phyloP scores from a whole-genome alignment of 2,797 vertebrate species.

The Acanthurus leucopareius region DNA sequence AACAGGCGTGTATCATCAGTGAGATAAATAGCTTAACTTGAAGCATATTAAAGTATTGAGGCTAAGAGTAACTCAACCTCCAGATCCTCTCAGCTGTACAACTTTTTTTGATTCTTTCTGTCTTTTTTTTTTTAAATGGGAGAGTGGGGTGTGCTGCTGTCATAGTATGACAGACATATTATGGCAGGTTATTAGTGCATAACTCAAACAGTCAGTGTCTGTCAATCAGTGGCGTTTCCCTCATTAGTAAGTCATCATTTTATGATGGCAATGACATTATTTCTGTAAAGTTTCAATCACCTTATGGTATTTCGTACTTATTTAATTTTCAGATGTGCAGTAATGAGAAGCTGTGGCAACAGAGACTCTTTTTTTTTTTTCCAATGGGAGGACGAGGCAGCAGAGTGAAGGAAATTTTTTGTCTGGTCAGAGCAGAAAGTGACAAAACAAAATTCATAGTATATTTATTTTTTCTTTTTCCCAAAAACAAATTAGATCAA shows the following conservation, averaged over 20 bases:
- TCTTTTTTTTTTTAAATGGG: too few relatives aligned
- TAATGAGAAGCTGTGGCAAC: too few relatives aligned
- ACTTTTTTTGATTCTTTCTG: background rate
- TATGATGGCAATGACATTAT: conserved; percentile 2
- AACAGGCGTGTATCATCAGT: conserved; percentile 2
- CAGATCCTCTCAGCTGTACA: conserved; percentile 10
- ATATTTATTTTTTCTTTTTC: too few relatives aligned
- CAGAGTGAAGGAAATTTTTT: too few relatives aligned
- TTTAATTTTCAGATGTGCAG: too few relatives aligned
- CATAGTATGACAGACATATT: conserved; percentile 26
- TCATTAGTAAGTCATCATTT: conserved; percentile 30
- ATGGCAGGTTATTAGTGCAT: conserved; percentile 29
- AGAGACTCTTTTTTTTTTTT: background rate
- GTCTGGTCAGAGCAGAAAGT: too few relatives aligned
- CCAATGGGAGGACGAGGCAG: too few relatives aligned
- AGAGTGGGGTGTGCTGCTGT: background rate
- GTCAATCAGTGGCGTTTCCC: conserved; percentile 39
- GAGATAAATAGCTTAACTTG: background rate
- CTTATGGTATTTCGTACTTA: background rate
- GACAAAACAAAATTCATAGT: too few relatives aligned
- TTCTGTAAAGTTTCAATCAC: conserved; percentile 24
- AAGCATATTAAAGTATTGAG: conserved; percentile 1
- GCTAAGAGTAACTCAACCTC: conserved; percentile 1
- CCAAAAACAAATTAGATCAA: too few relatives aligned
- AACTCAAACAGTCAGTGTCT: conserved; percentile 19